Evolutionary conservation across 2,888 invertebrate species (phyloP), one percentile per base, ranked within the genome.

Genomic region (Agonopterix heracliana): DNA sequence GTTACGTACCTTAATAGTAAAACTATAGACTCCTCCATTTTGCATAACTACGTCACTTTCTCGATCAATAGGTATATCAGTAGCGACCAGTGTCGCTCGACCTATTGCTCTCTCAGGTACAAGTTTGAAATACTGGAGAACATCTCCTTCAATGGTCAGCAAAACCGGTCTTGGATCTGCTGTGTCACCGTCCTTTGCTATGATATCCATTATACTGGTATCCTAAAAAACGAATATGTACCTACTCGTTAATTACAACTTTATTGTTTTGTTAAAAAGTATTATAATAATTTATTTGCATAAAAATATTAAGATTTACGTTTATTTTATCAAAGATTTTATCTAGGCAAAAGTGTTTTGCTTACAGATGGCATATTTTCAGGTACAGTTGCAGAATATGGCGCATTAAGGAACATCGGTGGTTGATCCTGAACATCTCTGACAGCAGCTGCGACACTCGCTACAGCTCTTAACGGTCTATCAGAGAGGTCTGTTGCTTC

Each of bases 351-450:
- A 36, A 36, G 36, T 5, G 3, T 1, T 36, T 36, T 10, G 36
- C 73, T 62, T 73, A 92, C 93, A 51, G 91, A 85, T 1, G 90
- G 81, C 0, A 93, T 93, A 63, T 94, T 95, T 76, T 96, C 96
- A 3, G 92, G 88, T 0, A 96, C 90, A 0, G 93, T 92, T 1
- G 93, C 93, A 3, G 94, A 94, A 66, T 94, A 96, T 0, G 96
- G 96, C 0, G 94, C 93, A 68, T 94, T 94, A 0, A 93, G 72
- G 65, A 96, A 96, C n/a, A 91, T 82, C 0, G 96, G 96, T 7
- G 94, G 93, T 63, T 95, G 95, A 75, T 96, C 96, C 70, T 93
- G 96, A 0, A 95, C 92, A 68, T 96, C 96, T 52, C 92, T 81
- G 5, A 96, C 90, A 41, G 93, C 92, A 0, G 94, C 92, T 0